A percentile compares a stretch with the other conserved stretches of the same genome.
These are phyloP conservation scores for Eptatretus burgeri DNA, from an alignment of 2,113 vertebrate species.

Conservation along the genomic window DNA sequence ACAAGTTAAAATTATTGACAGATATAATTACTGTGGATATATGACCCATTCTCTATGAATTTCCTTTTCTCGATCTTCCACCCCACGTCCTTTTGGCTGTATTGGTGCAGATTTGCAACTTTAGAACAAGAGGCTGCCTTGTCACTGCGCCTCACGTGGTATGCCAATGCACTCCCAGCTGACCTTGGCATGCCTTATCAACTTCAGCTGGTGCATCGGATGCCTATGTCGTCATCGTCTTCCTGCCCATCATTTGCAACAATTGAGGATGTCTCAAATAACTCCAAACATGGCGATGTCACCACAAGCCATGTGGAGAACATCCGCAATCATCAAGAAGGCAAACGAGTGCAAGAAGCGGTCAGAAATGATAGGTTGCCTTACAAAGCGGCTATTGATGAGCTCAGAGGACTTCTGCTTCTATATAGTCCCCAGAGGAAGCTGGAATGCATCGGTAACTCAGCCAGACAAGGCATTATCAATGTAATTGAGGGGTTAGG, in stretches of 20 bases:
- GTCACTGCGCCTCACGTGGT: constrained; percentile 14
- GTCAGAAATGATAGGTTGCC: constrained; percentile 12
- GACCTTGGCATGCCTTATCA: constrained; percentile 33
- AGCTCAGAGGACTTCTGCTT: constrained; percentile 31
- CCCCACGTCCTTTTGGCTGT: too few species aligned
- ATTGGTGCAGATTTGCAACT: too few species aligned
- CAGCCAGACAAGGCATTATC: too few species aligned
- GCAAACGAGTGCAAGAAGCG: too few species aligned
- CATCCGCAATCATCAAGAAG: too few species aligned
- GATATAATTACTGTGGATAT: too few species aligned
- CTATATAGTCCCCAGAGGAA: constrained; percentile 57
- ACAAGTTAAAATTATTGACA: too few species aligned
- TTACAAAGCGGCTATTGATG: constrained; percentile 33
- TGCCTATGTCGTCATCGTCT: background rate
- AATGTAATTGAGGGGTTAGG: too few species aligned
- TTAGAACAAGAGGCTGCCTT: too few species aligned
- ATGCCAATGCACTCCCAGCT: constrained; percentile 17
- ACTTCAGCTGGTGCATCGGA: constrained; percentile 22
- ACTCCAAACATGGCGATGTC: background rate
- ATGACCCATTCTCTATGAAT: too few species aligned
- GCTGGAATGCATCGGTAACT: constrained; percentile 49
- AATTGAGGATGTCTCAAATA: background rate
- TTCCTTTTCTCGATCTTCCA: too few species aligned
- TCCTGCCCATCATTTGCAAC: background rate
- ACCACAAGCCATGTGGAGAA: too few species aligned